Evolutionary conservation across 2,113 vertebrate genomes (phyloP).

Genomic region (Scophthalmus maximus): DNA sequence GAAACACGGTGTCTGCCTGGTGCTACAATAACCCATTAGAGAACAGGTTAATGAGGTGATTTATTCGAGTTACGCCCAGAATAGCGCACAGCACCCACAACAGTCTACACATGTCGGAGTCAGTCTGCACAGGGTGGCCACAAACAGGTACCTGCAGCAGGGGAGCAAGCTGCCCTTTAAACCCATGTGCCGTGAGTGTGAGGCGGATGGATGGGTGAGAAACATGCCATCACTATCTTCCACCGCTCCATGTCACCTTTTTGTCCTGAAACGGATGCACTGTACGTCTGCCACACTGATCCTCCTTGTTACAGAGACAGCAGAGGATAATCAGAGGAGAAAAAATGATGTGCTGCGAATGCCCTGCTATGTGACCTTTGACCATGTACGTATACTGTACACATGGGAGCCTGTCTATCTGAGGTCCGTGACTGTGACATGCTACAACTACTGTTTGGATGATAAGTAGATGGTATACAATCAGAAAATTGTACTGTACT

Average conservation of each 20-base stretch:
- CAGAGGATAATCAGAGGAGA: slow-evolving; percentile 61
- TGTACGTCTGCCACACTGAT: slow-evolving; percentile 47
- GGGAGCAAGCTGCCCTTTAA: slow-evolving; percentile 36
- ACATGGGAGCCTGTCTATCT: background rate
- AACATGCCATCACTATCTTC: slow-evolving; percentile 40
- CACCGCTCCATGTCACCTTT: slow-evolving; percentile 46
- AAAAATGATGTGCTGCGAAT: slow-evolving; percentile 64
- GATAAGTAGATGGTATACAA: slow-evolving; percentile 2
- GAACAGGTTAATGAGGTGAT: slow-evolving; percentile 68
- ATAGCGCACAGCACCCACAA: slow-evolving; percentile 12
- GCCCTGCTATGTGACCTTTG: slow-evolving; percentile 63
- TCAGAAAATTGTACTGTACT: background rate
- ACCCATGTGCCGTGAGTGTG: slow-evolving; percentile 4
- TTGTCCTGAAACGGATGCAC: slow-evolving; percentile 35
- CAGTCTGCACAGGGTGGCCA: background rate
- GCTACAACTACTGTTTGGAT: background rate
- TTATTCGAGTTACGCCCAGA: slow-evolving; percentile 38
- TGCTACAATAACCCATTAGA: slow-evolving; percentile 66
- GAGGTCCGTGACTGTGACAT: slow-evolving; percentile 11
- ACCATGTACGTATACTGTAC: slow-evolving; percentile 19
- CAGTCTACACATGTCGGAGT: background rate
- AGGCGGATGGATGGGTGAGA: slow-evolving; percentile 52
- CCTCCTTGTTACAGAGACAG: slow-evolving; percentile 70
- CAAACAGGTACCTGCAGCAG: slow-evolving; percentile 1
- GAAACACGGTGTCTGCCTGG: slow-evolving; percentile 52